Conservation (phyloP, 1,140 invertebrate genomes). For the Hirudo medicinalis region DNA sequence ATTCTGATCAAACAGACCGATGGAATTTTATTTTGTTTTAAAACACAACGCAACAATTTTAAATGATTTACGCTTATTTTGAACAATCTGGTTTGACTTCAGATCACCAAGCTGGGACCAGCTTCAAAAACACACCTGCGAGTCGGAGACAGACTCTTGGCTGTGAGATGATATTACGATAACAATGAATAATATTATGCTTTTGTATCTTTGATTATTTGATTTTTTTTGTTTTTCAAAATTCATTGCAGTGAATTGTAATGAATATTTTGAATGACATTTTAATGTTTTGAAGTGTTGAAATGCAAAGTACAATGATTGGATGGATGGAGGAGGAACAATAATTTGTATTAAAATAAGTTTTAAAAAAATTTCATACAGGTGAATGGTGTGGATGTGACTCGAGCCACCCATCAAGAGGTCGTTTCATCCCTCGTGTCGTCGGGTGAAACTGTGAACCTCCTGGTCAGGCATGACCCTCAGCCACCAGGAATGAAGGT, state of each 20-base stretch:
- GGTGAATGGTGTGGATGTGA: constrained; percentile 75
- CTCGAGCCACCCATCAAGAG: constrained; percentile 76
- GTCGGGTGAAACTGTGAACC: constrained; percentile 64
- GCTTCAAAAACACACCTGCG: constrained; percentile 68
- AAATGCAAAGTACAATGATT: too few species aligned
- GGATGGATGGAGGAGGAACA: background rate
- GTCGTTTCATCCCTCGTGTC: constrained; percentile 80
- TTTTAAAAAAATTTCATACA: constrained; percentile 16
- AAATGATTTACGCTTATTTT: background rate
- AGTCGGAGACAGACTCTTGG: constrained; percentile 87
- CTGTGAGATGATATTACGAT: constrained; percentile 47
- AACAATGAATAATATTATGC: too few species aligned
- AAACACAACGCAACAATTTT: too few species aligned
- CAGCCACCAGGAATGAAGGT: constrained; percentile 84
- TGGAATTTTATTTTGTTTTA: too few species aligned
- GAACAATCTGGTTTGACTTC: constrained; percentile 22
- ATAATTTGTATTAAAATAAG: background rate
- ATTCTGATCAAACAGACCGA: too few species aligned
- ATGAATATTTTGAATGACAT: too few species aligned
- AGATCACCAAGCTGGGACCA: constrained; percentile 85
- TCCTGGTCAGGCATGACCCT: constrained; percentile 83
- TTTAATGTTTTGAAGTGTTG: too few species aligned
- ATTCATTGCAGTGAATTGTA: too few species aligned
- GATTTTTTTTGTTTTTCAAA: background rate
- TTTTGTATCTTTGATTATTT: too few species aligned